Conservation (phyloP, 2,888 invertebrate genomes). For the Oeneis ivallda region DNA sequence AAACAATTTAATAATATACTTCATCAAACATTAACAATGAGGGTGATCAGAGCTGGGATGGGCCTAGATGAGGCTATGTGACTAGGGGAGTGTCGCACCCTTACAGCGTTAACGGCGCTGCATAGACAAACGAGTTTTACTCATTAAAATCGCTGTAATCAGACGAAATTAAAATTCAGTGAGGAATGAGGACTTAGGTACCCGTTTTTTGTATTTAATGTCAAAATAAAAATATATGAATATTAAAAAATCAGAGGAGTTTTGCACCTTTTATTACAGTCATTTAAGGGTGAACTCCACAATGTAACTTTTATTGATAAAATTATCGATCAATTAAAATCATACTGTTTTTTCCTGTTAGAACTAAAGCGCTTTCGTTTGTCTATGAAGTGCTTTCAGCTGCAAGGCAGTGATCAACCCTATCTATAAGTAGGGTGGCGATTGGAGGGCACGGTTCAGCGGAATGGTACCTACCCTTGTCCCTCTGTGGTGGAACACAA, state of each 20-base stretch:
- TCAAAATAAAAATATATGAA: no score
- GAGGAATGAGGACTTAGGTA: no score
- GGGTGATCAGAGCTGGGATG: conserved; percentile 54
- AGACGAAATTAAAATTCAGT: no score
- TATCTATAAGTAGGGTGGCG: conserved; percentile 65
- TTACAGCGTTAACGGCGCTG: conserved; percentile 57
- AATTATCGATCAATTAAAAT: no score
- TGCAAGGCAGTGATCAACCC: conserved; percentile 58
- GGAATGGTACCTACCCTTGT: conserved; percentile 72
- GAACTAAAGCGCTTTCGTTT: conserved; percentile 41
- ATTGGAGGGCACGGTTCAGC: conserved; percentile 63
- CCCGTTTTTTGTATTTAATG: no score
- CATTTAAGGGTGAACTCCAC: no score
- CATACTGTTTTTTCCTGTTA: neutral
- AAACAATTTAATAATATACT: neutral
- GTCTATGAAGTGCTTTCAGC: conserved; percentile 70
- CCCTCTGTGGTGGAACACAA: conserved; percentile 66
- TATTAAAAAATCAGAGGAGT: no score
- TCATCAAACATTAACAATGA: conserved; percentile 74
- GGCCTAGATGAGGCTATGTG: conserved; percentile 45
- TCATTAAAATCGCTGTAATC: conserved; percentile 8
- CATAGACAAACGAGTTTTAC: conserved; percentile 22
- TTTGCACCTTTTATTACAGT: no score
- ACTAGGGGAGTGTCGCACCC: conserved; percentile 55
- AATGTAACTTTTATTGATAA: no score